Evolutionary conservation across 2,113 vertebrate genomes (phyloP), one percentile per base, ranked within the genome.

Genomic region (Equus quagga): DNA sequence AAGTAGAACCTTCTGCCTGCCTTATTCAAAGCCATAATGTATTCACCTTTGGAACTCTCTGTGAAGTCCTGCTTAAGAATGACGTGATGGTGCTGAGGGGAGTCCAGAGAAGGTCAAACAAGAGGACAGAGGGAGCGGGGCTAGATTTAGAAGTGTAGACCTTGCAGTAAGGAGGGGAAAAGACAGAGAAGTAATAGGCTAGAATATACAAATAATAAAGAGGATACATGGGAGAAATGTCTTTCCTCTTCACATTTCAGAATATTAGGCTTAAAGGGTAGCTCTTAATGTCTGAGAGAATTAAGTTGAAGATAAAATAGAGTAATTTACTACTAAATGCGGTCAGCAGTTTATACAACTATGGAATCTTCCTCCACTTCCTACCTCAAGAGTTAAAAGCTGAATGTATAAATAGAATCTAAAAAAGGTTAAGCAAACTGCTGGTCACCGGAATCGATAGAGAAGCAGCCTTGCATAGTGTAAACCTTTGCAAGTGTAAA

Each of bases 391-490:
- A 82, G 18, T 83, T 84, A 93, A 51, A 93, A 87, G 31, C 44
- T 78, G 28, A 84, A 89, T 81, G 54, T 78, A 65, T 90, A 91
- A 88, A 67, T 33, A 92, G 60, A 80, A 23, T 80, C 49, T 73
- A 58, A 49, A 56, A 94, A 84, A 82, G 18, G 18, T 67, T 62
- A 81, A 24, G 60, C 36, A 92, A 78, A 95, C 23, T 86, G 23
- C 60, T 82, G 13, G n/a, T 86, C 8, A 54, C 41, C 54, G 72
- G 28, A 82, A 76, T 96, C 96, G 78, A 36, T 41, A 88, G 19
- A 31, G 33, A 95, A 70, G 6, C 26, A 49, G 31, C 17, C 4
- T 5, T 9, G 6, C 36, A 23, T 0, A 28, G 24, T 3, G 7
- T 31, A 64, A 72, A 46, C 49, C n/a, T 44, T 44, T 62, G 23